A percentile compares a stretch with the other conserved stretches of the same genome.
phyloP scores from a whole-genome alignment of 2,797 vertebrate genomes.

The Euphonia xanthogaster region DNA sequence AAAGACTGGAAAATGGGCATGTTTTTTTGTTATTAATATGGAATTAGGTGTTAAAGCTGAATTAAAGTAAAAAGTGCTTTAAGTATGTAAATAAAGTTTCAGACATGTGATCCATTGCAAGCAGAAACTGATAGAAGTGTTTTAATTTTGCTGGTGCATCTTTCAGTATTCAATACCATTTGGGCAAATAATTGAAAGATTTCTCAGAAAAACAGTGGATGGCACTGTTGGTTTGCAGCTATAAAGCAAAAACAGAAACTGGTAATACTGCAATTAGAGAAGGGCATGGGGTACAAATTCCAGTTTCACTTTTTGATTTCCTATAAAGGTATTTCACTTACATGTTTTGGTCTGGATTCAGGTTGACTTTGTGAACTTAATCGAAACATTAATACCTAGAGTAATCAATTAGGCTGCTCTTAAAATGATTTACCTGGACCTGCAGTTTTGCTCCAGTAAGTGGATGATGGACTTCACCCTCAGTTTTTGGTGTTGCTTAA shows the following conservation, averaged over 20 bases:
- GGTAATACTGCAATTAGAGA: background rate
- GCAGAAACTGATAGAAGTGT: background rate
- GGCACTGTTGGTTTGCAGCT: constrained; percentile 70
- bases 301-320: background rate
- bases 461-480: background rate
- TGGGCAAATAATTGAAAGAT: constrained; percentile 46
- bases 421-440: background rate
- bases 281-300: background rate
- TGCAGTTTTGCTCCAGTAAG: background rate
- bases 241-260: constrained; percentile 24
- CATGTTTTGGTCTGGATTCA: background rate
- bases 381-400: background rate
- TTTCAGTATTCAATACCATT: background rate
- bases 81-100: background rate
- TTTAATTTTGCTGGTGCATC: background rate
- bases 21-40: background rate
- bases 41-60: background rate
- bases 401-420: background rate
- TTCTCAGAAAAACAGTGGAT: constrained; percentile 65
- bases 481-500: background rate
- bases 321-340: background rate
- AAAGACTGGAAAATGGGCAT: background rate
- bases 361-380: background rate
- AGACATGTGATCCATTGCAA: background rate
- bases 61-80: background rate